Conservation (phyloP, 2,797 vertebrate species). For the Paedocypris micromegethes region DNA sequence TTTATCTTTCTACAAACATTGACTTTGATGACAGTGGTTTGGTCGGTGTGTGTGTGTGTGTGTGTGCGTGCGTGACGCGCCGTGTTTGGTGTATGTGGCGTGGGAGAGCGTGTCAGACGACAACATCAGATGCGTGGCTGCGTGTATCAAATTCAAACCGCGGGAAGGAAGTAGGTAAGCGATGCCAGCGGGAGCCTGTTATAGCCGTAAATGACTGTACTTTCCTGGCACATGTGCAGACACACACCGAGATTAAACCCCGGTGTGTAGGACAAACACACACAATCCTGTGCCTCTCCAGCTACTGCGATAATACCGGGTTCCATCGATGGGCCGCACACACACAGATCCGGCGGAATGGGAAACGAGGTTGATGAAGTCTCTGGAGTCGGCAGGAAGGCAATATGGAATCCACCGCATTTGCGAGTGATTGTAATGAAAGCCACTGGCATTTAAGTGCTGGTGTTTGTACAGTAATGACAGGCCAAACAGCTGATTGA, state of each 20-base stretch:
- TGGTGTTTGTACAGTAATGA: slow-evolving; percentile 45
- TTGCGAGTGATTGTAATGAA: slow-evolving; percentile 46
- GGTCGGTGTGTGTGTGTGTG: no score
- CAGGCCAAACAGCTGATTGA: slow-evolving; percentile 37
- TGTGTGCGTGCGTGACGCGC: no score
- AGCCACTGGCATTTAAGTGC: slow-evolving; percentile 38
- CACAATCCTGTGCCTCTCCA: slow-evolving; percentile 55
- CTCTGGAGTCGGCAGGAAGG: slow-evolving; percentile 19
- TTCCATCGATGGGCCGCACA: slow-evolving; percentile 28
- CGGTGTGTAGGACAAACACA: slow-evolving; percentile 42
- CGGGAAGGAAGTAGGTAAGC: slow-evolving; percentile 9
- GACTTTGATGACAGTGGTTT: no score
- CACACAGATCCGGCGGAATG: slow-evolving; percentile 19
- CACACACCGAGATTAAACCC: slow-evolving; percentile 17
- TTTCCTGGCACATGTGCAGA: slow-evolving; percentile 8
- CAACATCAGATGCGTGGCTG: slow-evolving; percentile 20
- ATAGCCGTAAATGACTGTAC: slow-evolving; percentile 14
- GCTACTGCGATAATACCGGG: slow-evolving; percentile 28
- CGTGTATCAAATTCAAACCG: slow-evolving; percentile 11
- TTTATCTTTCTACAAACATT: no score
- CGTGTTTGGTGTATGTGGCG: background rate
- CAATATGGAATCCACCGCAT: slow-evolving; percentile 38
- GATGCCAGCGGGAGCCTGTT: slow-evolving; percentile 21
- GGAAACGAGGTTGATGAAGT: slow-evolving; percentile 21
- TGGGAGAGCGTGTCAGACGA: slow-evolving; percentile 23